Percentiles rank a stretch among this genome's conserved stretches.
phyloP scores from a whole-genome alignment of 2,888 invertebrate species.

The Tetropium fuscum region DNA sequence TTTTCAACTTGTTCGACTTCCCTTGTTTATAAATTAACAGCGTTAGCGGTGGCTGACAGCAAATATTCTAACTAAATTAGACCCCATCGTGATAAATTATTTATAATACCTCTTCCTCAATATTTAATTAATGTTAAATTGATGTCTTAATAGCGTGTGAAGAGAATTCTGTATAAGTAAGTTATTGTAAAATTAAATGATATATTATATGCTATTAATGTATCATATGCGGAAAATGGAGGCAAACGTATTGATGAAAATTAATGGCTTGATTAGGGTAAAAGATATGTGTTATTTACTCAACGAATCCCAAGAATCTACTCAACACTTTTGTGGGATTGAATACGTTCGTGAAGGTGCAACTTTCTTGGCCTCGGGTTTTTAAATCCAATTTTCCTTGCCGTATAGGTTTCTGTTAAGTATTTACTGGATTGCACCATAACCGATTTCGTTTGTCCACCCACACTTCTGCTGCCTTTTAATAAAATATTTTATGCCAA shows the following conservation, averaged over 20 bases:
- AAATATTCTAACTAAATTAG: conserved; percentile 32
- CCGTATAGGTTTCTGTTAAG: too few relatives aligned
- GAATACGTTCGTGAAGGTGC: too few relatives aligned
- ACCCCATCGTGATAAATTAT: conserved; percentile 28
- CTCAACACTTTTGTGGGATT: too few relatives aligned
- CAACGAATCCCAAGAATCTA: too few relatives aligned
- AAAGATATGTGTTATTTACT: too few relatives aligned
- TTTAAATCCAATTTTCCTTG: too few relatives aligned
- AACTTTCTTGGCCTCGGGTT: too few relatives aligned
- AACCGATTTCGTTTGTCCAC: too few relatives aligned
- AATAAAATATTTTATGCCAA: too few relatives aligned
- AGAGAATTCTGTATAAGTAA: conserved; percentile 23
- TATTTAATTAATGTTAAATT: conserved; percentile 32
- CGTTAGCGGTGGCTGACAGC: conserved; percentile 30
- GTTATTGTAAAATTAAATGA: conserved; percentile 28
- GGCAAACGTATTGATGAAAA: not conserved
- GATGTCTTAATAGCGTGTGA: conserved; percentile 32
- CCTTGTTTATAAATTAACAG: conserved; percentile 31
- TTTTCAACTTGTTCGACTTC: conserved; percentile 24
- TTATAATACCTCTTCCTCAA: conserved; percentile 31
- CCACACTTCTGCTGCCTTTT: too few relatives aligned
- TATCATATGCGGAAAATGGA: conserved; percentile 1
- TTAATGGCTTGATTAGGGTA: too few relatives aligned
- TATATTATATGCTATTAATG: conserved; percentile 17
- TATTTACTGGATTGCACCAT: too few relatives aligned